phyloP scores from a whole-genome alignment of 2,113 vertebrate species.

The Tursiops truncatus region DNA sequence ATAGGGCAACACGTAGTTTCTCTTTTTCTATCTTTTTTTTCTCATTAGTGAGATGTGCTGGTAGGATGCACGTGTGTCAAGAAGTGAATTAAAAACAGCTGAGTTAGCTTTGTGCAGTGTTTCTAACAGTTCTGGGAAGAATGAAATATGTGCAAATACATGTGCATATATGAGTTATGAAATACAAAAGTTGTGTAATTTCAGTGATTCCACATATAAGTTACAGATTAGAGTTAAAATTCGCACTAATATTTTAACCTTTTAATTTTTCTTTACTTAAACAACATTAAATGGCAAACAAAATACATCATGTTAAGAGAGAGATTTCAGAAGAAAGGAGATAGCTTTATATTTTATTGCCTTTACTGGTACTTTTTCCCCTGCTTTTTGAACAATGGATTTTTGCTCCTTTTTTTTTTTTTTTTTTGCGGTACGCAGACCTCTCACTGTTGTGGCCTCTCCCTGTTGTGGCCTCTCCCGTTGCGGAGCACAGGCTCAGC shows the following conservation, averaged over 20 bases:
- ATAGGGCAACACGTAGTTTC: neutral
- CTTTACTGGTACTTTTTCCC: neutral
- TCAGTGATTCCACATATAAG: neutral
- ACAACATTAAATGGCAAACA: constrained; percentile 8
- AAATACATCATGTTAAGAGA: neutral
- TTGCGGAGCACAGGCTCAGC: too few relatives aligned
- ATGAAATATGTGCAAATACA: neutral
- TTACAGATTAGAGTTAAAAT: neutral
- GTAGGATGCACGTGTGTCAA: neutral
- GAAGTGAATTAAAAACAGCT: neutral
- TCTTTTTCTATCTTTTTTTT: neutral
- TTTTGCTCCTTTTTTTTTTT: neutral
- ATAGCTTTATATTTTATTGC: neutral
- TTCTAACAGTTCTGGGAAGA: neutral
- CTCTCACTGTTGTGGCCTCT: too few relatives aligned
- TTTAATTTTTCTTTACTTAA: neutral
- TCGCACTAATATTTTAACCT: neutral
- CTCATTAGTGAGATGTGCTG: neutral
- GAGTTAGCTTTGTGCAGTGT: neutral
- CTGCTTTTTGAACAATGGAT: neutral
- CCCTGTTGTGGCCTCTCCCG: too few relatives aligned
- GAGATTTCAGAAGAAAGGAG: neutral
- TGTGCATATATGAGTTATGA: neutral
- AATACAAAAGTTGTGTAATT: neutral
- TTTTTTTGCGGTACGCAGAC: too few relatives aligned